Conservation (phyloP, 2,797 vertebrate genomes). For the Zonotrichia albicollis region DNA sequence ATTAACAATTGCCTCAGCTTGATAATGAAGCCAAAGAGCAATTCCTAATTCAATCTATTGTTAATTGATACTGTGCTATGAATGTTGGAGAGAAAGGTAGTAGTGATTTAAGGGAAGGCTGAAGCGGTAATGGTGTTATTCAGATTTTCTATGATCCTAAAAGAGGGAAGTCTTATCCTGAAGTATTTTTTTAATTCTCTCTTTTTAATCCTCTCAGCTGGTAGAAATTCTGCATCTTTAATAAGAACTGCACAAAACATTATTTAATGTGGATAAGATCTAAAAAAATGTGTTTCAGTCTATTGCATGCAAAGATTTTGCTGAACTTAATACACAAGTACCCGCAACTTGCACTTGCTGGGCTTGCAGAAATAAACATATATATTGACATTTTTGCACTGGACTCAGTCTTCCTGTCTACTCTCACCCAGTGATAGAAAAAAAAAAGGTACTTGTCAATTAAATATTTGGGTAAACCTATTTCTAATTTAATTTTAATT, state of each 20-base stretch:
- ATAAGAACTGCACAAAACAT: background rate
- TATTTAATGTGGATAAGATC: background rate
- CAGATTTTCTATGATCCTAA: background rate
- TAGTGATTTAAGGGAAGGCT: background rate
- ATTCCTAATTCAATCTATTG: slow-evolving; percentile 34
- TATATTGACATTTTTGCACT: background rate
- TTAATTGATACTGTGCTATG: slow-evolving; percentile 16
- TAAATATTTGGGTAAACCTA: background rate
- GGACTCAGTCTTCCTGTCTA: background rate
- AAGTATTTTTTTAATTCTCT: background rate
- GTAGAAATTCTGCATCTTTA: background rate
- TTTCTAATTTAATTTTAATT: background rate
- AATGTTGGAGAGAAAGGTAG: background rate
- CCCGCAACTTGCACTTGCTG: background rate
- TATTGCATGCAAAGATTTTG: background rate
- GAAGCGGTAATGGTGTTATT: background rate
- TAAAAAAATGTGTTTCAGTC: background rate
- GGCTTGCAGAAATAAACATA: background rate
- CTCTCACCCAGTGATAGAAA: background rate
- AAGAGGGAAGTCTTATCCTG: background rate
- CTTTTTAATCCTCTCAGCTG: background rate
- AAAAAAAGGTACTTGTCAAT: background rate
- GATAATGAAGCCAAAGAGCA: slow-evolving; percentile 17
- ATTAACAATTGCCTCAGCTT: slow-evolving; percentile 28
- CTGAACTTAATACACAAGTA: background rate